Conservation (phyloP, 23 tunicate genomes). For the Halocynthia aurantium region DNA sequence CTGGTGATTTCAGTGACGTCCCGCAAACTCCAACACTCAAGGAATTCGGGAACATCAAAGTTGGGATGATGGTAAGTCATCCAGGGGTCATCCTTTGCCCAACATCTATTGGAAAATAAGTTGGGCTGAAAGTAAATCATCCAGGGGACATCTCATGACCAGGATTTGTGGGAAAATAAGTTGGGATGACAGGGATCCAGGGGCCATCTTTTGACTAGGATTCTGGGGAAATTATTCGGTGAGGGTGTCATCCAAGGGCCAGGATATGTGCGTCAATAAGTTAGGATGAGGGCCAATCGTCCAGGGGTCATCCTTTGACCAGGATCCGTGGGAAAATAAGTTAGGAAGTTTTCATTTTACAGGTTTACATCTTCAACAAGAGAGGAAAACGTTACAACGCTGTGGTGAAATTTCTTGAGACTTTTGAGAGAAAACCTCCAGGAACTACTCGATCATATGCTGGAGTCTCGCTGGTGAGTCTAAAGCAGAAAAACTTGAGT, state of each 20-base stretch:
- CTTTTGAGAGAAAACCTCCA: conserved; percentile 18
- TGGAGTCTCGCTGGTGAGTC: conserved; percentile 37
- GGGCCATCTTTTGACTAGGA: too few species aligned
- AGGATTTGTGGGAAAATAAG: conserved; percentile 26
- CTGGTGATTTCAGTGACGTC: conserved; percentile 10
- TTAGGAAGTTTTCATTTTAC: too few species aligned
- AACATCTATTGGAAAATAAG: too few species aligned
- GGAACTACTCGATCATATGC: conserved; percentile 18
- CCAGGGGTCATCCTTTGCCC: too few species aligned
- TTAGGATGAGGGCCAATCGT: too few species aligned
- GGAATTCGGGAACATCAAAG: conserved; percentile 24
- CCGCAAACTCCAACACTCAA: conserved; percentile 36
- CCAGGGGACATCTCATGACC: too few species aligned
- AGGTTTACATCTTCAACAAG: conserved; percentile 27
- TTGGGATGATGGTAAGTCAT: conserved; percentile 30
- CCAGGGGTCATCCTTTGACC: too few species aligned
- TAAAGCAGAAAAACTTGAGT: neutral
- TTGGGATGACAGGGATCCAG: conserved; percentile 15
- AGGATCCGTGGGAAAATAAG: too few species aligned
- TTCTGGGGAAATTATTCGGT: too few species aligned
- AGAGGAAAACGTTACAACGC: conserved; percentile 13
- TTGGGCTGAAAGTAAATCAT: conserved; percentile 27
- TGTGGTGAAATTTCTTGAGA: conserved; percentile 23
- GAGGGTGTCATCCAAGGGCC: too few species aligned
- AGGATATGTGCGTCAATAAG: too few species aligned